These are phyloP conservation scores for Plectropomus leopardus DNA, from an alignment of 2,113 vertebrate species.

Conservation along the genomic window DNA sequence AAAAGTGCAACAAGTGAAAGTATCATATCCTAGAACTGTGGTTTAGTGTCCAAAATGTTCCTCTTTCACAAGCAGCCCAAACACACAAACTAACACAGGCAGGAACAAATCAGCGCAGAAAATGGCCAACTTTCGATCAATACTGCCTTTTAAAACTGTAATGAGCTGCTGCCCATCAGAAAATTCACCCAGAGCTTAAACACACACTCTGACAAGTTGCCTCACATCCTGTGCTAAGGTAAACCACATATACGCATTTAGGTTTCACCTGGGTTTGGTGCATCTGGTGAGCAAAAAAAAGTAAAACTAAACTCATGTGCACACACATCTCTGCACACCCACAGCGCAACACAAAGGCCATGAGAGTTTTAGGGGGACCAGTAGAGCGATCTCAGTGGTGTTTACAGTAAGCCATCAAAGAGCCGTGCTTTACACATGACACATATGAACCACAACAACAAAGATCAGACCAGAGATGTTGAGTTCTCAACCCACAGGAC, in stretches of 20 bases:
- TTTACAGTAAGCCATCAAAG: slow-evolving; percentile 71
- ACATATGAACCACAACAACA: slow-evolving; percentile 51
- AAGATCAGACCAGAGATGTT: not conserved
- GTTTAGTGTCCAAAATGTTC: slow-evolving; percentile 83
- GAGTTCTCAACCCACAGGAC: slow-evolving; percentile 3
- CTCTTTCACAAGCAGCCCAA: slow-evolving; percentile 78
- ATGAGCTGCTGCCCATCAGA: slow-evolving; percentile 39
- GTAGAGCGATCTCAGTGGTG: not conserved
- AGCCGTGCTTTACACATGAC: slow-evolving; percentile 55
- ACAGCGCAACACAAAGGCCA: slow-evolving; percentile 49
- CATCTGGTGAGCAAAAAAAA: slow-evolving; percentile 18
- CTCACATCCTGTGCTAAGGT: slow-evolving; percentile 64
- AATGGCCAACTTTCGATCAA: slow-evolving; percentile 19
- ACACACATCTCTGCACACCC: slow-evolving; percentile 18
- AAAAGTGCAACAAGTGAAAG: slow-evolving; percentile 82
- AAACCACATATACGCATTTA: slow-evolving; percentile 64
- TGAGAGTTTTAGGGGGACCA: not conserved
- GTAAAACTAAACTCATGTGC: slow-evolving; percentile 17
- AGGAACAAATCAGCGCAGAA: slow-evolving; percentile 27
- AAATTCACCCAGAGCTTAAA: not conserved
- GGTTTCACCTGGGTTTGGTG: slow-evolving; percentile 65
- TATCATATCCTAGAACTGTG: slow-evolving; percentile 83
- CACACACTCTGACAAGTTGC: slow-evolving; percentile 25
- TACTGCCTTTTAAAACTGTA: not conserved
- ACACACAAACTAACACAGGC: slow-evolving; percentile 29